Evolutionary conservation across 2,797 vertebrate genomes (phyloP).

Genomic region (Balearica regulorum): DNA sequence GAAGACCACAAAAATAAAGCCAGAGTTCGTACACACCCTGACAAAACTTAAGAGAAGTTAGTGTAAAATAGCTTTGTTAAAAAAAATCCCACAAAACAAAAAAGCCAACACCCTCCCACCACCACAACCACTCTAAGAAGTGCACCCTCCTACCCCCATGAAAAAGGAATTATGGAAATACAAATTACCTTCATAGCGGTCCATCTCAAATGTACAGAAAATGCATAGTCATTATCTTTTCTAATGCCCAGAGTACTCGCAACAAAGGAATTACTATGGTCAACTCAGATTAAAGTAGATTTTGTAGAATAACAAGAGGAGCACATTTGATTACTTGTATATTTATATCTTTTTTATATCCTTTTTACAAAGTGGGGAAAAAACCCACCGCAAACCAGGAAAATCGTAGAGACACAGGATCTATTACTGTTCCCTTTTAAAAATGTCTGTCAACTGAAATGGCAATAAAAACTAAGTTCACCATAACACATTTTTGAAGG

Average conservation of each 20-base stretch:
- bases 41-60: not conserved
- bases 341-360: not conserved
- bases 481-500: not conserved
- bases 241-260: not conserved
- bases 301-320: too few species aligned
- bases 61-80: not conserved
- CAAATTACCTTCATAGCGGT: not conserved
- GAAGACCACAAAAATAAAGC: not conserved
- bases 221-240: not conserved
- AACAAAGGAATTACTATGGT: not conserved
- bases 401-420: not conserved
- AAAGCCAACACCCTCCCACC: not conserved
- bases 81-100: not conserved
- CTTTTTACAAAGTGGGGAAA: not conserved
- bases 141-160: too few species aligned
- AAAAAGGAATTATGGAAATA: not conserved
- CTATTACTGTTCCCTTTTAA: not conserved
- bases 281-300: too few species aligned
- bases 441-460: not conserved
- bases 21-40: not conserved
- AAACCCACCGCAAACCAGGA: rapidly evolving
- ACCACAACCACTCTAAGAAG: not conserved
- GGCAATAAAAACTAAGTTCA: not conserved
- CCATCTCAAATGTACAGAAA: not conserved
- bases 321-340: not conserved